Percentiles rank a stretch among this genome's conserved stretches.
These are phyloP conservation scores for Thalassaphorura encarpata DNA, from an alignment of 1,140 invertebrate species.

Conservation along the genomic window DNA sequence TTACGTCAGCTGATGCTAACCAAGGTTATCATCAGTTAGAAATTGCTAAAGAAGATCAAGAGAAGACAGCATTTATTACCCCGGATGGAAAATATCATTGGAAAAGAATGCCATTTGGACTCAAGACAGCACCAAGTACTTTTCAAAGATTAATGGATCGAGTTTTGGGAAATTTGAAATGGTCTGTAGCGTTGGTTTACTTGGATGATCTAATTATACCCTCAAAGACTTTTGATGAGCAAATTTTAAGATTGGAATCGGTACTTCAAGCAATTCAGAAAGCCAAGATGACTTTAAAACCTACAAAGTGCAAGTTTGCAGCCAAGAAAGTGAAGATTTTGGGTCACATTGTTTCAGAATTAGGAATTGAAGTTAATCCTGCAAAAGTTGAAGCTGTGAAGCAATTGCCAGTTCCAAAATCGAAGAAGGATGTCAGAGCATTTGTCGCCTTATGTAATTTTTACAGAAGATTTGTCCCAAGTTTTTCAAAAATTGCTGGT, in stretches of 20 bases:
- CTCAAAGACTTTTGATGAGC: slow-evolving; percentile 35
- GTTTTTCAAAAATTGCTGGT: slow-evolving; percentile 9
- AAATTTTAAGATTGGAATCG: slow-evolving; percentile 34
- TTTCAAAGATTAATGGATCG: slow-evolving; percentile 39
- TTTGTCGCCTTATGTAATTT: slow-evolving; percentile 18
- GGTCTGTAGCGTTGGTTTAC: slow-evolving; percentile 28
- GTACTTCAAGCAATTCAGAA: slow-evolving; percentile 32
- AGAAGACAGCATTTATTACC: slow-evolving; percentile 39
- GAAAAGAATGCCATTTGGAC: slow-evolving; percentile 40
- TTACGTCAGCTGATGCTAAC: slow-evolving; percentile 40
- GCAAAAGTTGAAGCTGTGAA: slow-evolving; percentile 37
- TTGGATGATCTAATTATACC: slow-evolving; percentile 36
- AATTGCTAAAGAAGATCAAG: slow-evolving; percentile 34
- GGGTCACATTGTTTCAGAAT: slow-evolving; percentile 35
- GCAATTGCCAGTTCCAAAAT: slow-evolving; percentile 33
- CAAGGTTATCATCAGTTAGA: slow-evolving; percentile 43
- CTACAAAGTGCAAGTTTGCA: slow-evolving; percentile 36
- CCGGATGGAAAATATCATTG: slow-evolving; percentile 36
- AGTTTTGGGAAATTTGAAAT: slow-evolving; percentile 33
- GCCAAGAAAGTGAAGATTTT: slow-evolving; percentile 36
- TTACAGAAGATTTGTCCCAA: slow-evolving; percentile 18
- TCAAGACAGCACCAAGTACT: slow-evolving; percentile 38
- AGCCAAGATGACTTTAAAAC: slow-evolving; percentile 34
- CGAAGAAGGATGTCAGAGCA: slow-evolving; percentile 29
- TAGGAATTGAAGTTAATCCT: slow-evolving; percentile 35